Conservation (phyloP, 2,888 invertebrate species). For the Molanna angustata region DNA sequence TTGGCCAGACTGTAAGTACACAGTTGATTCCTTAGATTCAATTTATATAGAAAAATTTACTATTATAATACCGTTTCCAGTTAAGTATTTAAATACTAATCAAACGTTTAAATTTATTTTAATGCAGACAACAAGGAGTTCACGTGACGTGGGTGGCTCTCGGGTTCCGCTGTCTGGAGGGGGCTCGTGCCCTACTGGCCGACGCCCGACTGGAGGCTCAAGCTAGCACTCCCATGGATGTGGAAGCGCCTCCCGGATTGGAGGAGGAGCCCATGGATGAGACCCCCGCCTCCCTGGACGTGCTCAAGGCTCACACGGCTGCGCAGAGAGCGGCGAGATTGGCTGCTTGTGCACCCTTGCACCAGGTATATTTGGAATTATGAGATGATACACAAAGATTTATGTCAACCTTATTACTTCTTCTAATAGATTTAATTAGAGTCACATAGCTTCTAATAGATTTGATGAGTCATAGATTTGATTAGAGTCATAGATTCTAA, state of each 20-base stretch:
- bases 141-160: constrained; percentile 88
- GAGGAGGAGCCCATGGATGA: background rate
- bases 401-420: no score
- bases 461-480: no score
- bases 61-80: no score
- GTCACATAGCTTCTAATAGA: no score
- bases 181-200: constrained; percentile 70
- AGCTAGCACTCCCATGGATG: constrained; percentile 1
- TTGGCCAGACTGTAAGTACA: constrained; percentile 52
- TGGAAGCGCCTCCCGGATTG: background rate
- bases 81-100: no score
- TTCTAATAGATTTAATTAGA: no score
- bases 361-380: no score
- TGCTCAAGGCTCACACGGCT: constrained; percentile 64
- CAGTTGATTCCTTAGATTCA: no score
- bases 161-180: constrained; percentile 77
- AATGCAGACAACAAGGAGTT: constrained; percentile 75
- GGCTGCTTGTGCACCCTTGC: constrained; percentile 68
- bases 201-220: constrained; percentile 74
- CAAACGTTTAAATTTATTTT: no score
- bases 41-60: no score
- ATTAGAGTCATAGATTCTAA: no score
- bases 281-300: constrained; percentile 61
- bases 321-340: constrained; percentile 69
- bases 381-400: no score